Percentiles rank a stretch among this genome's conserved stretches.
phyloP scores from a whole-genome alignment of 2,113 vertebrate genomes.

The Meriones unguiculatus region DNA sequence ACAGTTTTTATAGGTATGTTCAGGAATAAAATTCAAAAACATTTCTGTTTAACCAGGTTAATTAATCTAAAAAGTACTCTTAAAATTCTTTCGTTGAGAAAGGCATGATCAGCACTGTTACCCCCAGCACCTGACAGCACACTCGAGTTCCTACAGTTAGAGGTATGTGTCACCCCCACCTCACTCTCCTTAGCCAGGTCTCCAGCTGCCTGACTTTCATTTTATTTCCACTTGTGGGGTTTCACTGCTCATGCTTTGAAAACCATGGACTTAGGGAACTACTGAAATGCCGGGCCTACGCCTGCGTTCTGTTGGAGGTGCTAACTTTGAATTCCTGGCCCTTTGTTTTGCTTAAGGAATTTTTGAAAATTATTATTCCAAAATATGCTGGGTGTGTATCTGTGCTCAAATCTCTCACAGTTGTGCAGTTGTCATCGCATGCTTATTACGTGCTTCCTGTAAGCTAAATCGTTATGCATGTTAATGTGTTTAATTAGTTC shows the following conservation, averaged over 20 bases:
- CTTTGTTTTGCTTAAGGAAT: conserved; percentile 28
- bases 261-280: not conserved
- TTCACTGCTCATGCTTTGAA: not conserved
- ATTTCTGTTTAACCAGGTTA: not conserved
- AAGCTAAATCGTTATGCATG: not conserved
- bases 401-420: not conserved
- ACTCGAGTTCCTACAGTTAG: fast-evolving
- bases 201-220: not conserved
- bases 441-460: not conserved
- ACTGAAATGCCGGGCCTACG: not conserved
- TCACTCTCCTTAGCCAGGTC: not conserved
- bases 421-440: not conserved
- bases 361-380: not conserved
- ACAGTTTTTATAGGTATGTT: not conserved
- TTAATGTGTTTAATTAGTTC: not conserved
- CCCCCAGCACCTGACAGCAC: fast-evolving
- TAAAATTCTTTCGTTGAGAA: not conserved
- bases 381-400: not conserved
- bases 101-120: not conserved
- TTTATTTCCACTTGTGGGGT: too few species aligned
- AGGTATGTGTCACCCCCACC: not conserved
- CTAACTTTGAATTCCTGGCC: conserved; percentile 6
- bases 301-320: not conserved
- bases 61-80: not conserved
- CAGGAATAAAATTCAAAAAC: conserved; percentile 3